phyloP scores from a whole-genome alignment of 2,797 vertebrate species.

The Onychomys torridus region DNA sequence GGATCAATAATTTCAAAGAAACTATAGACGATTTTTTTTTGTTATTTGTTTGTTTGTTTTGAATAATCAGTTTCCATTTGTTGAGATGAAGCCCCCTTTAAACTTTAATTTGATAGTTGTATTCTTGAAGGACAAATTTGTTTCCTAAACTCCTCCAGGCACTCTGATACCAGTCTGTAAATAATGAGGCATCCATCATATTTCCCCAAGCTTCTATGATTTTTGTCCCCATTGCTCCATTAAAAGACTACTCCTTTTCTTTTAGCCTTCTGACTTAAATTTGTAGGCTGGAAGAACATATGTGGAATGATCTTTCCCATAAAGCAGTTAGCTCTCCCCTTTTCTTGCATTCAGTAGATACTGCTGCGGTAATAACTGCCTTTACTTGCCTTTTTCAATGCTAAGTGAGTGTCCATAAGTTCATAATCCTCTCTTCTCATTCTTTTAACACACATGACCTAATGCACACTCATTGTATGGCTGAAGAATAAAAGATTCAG shows the following conservation, averaged over 20 bases:
- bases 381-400: neutral
- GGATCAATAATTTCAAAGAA: neutral
- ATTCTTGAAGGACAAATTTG: neutral
- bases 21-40: neutral
- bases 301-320: neutral
- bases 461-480: neutral
- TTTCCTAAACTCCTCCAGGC: neutral
- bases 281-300: neutral
- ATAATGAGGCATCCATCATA: neutral
- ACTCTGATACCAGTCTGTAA: neutral
- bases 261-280: neutral
- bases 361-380: neutral
- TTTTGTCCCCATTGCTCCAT: neutral
- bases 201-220: neutral
- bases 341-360: neutral
- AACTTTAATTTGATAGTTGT: conserved; percentile 30
- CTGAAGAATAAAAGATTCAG: neutral
- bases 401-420: neutral
- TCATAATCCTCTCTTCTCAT: neutral
- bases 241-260: neutral
- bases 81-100: neutral
- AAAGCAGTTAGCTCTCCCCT: neutral
- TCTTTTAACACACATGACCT: neutral
- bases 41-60: too few species aligned
- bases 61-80: neutral